Base-by-base conservation (phyloP, 2,797 vertebrate genomes). In the Phoeniculus purpureus region DNA sequence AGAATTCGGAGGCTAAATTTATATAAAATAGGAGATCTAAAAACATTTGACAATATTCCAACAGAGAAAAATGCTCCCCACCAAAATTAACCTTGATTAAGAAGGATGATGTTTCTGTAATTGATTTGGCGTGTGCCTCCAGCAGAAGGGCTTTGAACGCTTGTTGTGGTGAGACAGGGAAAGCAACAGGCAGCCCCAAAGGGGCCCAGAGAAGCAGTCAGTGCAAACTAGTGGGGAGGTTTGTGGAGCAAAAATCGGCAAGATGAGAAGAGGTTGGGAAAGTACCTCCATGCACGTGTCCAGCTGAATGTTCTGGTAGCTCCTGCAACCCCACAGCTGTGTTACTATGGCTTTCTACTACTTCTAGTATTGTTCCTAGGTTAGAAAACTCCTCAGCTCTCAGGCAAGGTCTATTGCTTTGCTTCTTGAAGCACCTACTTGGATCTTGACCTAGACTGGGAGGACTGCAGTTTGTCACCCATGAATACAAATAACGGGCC, bases 41-140 rank as follows among this genome's bases (percentile, higher is more conserved):
- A 94, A 95, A 80, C 91, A 95, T 92, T 88, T 85, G 86, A 96
- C 94, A 94, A 27, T 94, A 93, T 97, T 97, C 94, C 94, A 95
- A 62, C 92, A 77, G 97, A 95, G 95, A 94, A 85, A 84, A 94
- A 94, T 40, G 80, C 83, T 95, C 75, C 85, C 91, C 65, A 72
- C 86, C 27, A 58, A 97, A 96, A 97, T 97, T 96, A 97, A 96
- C 95, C 96, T 97, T 95, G 92, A 95, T 97, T 97, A 92, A 95
- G 93, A 71, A 93, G 94, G 87, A 89, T 92, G 89, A 82, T 89
- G 93, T 93, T 91, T 89, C 82, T 92, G 68, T 93, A 94, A 95
- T 87, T 90, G 81, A 87, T 52, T 47, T 17, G 6, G 54, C 71
- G 58, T 76, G 60, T 31, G 89, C 64, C 23, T 75, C 78, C 73